phyloP scores from a whole-genome alignment of 2,797 vertebrate genomes.

The Crocodylus rhombifer region DNA sequence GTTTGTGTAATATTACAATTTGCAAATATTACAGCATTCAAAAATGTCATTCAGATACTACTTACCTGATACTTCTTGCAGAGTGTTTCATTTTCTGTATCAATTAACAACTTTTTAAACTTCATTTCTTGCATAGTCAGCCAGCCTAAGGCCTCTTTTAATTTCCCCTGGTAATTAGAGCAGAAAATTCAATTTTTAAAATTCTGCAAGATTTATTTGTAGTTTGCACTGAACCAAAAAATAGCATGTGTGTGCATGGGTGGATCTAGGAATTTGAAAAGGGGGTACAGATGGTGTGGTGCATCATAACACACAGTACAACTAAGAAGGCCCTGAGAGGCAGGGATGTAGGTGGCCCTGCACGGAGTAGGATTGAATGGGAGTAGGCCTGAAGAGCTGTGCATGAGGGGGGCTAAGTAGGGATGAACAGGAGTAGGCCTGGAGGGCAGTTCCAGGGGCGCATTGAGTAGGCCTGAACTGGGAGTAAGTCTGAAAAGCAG shows the following conservation, averaged over 20 bases:
- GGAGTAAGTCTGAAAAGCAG: too few species aligned
- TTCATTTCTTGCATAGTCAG: slow-evolving; percentile 87
- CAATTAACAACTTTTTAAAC: slow-evolving; percentile 85
- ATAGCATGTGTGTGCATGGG: not conserved
- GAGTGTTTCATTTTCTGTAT: slow-evolving; percentile 87
- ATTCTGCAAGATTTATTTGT: slow-evolving; percentile 36
- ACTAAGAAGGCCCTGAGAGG: too few species aligned
- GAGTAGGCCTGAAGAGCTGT: too few species aligned
- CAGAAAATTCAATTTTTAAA: slow-evolving; percentile 47
- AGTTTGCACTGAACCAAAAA: slow-evolving; percentile 37
- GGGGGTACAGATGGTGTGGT: too few species aligned
- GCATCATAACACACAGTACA: too few species aligned
- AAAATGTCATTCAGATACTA: not conserved
- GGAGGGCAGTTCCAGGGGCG: too few species aligned
- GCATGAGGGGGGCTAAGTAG: too few species aligned
- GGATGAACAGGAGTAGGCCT: too few species aligned
- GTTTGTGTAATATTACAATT: not conserved
- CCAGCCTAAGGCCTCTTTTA: slow-evolving; percentile 88
- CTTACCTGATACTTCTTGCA: slow-evolving; percentile 89
- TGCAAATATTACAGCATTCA: not conserved
- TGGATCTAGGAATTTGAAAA: too few species aligned
- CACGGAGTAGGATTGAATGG: too few species aligned
- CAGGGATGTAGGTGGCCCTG: too few species aligned
- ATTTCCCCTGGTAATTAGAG: slow-evolving; percentile 81
- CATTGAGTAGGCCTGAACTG: too few species aligned